Percentiles rank a stretch among this genome's conserved stretches.
Evolutionary conservation across 2,797 vertebrate genomes (phyloP).

Genomic region (Tauraco hartlaubi): DNA sequence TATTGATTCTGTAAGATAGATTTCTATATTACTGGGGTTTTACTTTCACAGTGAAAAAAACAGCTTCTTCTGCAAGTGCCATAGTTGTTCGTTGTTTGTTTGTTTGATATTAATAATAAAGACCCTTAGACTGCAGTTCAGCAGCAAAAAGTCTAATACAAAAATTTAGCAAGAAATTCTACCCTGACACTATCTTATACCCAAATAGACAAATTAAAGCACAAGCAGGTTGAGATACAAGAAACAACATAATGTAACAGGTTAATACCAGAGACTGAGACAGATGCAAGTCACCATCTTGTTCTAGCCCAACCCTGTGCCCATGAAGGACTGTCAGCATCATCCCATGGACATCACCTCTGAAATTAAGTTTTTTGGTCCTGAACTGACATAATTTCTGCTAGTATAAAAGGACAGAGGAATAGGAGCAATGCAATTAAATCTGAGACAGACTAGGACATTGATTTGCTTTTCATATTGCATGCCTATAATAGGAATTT

Average conservation of each 20-base stretch:
- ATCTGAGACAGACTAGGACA: neutral
- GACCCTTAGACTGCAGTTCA: neutral
- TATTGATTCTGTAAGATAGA: neutral
- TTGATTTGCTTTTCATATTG: neutral
- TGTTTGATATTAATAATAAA: neutral
- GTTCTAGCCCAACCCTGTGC: neutral
- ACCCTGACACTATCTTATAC: neutral
- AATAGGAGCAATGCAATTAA: neutral
- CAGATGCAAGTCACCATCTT: neutral
- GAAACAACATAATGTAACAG: neutral
- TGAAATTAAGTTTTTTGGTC: neutral
- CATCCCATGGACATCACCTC: neutral
- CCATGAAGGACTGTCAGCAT: neutral
- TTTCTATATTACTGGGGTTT: neutral
- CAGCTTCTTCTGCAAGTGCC: neutral
- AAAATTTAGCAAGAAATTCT: neutral
- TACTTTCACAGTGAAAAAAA: neutral
- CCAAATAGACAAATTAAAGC: neutral
- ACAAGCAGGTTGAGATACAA: neutral
- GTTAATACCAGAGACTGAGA: neutral
- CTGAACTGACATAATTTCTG: neutral
- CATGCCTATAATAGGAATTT: neutral
- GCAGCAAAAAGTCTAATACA: neutral
- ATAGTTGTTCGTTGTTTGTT: fast-evolving
- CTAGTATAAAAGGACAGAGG: neutral